These are phyloP conservation scores for Andricus quercusramuli DNA, from an alignment of 2,888 invertebrate genomes.

Conservation along the genomic window DNA sequence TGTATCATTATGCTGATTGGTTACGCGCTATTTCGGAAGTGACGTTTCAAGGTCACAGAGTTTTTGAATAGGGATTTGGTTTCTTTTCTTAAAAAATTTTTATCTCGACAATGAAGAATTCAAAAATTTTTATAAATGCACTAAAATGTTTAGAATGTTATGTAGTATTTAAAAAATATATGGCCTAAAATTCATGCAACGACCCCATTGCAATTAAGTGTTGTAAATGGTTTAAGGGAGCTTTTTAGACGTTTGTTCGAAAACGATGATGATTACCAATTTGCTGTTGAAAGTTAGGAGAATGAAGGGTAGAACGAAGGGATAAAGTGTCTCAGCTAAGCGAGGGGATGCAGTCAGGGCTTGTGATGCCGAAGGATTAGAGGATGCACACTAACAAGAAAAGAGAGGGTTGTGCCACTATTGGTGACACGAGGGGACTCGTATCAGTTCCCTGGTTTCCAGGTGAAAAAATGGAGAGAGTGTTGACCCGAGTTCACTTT, in stretches of 20 bases:
- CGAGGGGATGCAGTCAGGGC: slow-evolving; percentile 13
- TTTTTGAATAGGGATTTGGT: too few species aligned
- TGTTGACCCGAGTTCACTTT: slow-evolving; percentile 16
- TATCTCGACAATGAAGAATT: too few species aligned
- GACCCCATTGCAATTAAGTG: background rate
- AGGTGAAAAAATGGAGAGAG: slow-evolving; percentile 24
- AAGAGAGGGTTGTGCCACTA: slow-evolving; percentile 21
- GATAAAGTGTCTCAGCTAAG: slow-evolving; percentile 16
- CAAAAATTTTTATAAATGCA: too few species aligned
- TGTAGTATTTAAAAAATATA: too few species aligned
- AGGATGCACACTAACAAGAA: slow-evolving; percentile 24
- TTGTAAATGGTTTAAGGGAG: background rate
- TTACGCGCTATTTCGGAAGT: too few species aligned
- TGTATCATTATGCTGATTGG: too few species aligned
- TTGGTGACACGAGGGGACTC: slow-evolving; percentile 28
- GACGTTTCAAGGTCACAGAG: too few species aligned
- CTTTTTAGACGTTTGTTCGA: slow-evolving; percentile 5
- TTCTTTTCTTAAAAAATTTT: too few species aligned
- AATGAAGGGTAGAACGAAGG: background rate
- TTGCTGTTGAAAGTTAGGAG: slow-evolving; percentile 14
- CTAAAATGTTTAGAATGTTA: too few species aligned
- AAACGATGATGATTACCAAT: slow-evolving; percentile 20
- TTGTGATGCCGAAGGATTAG: slow-evolving; percentile 17
- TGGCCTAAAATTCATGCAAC: too few species aligned
- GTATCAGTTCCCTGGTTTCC: background rate